phyloP scores from a whole-genome alignment of 2,888 invertebrate genomes.

The Sphaerophoria taeniata region DNA sequence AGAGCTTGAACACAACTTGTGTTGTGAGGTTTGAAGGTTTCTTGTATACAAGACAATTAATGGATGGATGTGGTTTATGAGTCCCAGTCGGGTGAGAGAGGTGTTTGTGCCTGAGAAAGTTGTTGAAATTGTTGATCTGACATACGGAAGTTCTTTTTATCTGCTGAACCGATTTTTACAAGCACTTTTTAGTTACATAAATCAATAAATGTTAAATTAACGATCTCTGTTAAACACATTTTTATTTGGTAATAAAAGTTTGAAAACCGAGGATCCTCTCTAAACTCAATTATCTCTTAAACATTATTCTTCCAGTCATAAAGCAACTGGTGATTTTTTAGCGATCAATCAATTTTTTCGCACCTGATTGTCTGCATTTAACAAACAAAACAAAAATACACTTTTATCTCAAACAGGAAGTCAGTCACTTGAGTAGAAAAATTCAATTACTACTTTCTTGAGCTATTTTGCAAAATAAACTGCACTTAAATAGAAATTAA shows the following conservation, averaged over 20 bases:
- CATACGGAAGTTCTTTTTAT: neutral
- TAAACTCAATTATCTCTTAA: too few species aligned
- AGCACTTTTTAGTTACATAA: too few species aligned
- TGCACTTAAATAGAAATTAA: conserved; percentile 30
- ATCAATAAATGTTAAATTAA: too few species aligned
- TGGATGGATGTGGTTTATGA: neutral
- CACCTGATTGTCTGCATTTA: conserved; percentile 10
- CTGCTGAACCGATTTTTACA: too few species aligned
- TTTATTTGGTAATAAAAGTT: too few species aligned
- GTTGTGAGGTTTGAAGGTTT: conserved; percentile 1
- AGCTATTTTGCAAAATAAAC: neutral
- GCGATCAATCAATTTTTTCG: neutral
- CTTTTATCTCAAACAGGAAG: conserved; percentile 17
- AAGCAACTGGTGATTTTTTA: neutral
- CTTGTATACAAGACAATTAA: neutral
- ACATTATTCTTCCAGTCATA: too few species aligned
- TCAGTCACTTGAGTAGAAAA: conserved; percentile 15
- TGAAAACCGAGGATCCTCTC: too few species aligned
- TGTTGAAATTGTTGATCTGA: neutral
- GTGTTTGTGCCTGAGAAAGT: neutral
- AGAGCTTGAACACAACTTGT: neutral
- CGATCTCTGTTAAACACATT: too few species aligned
- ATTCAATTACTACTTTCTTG: neutral
- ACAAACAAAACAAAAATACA: neutral
- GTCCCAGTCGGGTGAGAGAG: neutral